Percentiles rank a stretch among this genome's conserved stretches.
Evolutionary conservation across 2,888 invertebrate species (phyloP).

Genomic region (Xanthostigma xanthostigma): DNA sequence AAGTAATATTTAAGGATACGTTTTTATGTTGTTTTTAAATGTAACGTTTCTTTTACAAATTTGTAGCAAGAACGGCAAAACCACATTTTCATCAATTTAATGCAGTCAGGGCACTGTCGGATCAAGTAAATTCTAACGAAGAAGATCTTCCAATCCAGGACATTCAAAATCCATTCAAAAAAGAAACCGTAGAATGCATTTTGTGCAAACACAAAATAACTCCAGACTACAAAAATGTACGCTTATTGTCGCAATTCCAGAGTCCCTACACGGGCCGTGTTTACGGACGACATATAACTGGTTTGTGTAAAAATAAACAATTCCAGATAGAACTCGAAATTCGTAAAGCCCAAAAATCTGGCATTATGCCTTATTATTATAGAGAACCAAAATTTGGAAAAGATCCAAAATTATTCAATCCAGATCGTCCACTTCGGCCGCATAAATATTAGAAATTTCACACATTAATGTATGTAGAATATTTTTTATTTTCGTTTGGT

Average conservation of each 20-base stretch:
- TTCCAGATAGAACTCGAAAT: conserved; percentile 58
- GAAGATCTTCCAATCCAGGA: conserved; percentile 35
- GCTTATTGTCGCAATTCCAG: conserved; percentile 87
- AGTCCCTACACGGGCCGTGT: conserved; percentile 88
- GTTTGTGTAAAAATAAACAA: conserved; percentile 76
- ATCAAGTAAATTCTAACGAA: neutral
- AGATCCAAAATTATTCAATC: conserved; percentile 85
- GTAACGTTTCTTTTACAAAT: too few species aligned
- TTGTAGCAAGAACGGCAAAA: too few species aligned
- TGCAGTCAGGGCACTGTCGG: too few species aligned
- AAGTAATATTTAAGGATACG: too few species aligned
- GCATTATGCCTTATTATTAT: conserved; percentile 68
- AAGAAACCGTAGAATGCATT: conserved; percentile 57
- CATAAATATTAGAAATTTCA: conserved; percentile 48
- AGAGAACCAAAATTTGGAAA: conserved; percentile 67
- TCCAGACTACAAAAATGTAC: conserved; percentile 81
- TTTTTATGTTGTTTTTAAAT: too few species aligned
- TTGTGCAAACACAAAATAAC: conserved; percentile 69
- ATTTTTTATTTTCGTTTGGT: conserved; percentile 3
- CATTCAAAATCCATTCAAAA: conserved; percentile 68
- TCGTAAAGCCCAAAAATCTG: conserved; percentile 55
- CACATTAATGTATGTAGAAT: conserved; percentile 3
- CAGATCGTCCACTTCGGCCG: conserved; percentile 64
- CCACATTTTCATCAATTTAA: too few species aligned
- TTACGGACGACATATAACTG: conserved; percentile 86